Conservation (phyloP, 2,888 invertebrate genomes). For the Baronia brevicornis region DNA sequence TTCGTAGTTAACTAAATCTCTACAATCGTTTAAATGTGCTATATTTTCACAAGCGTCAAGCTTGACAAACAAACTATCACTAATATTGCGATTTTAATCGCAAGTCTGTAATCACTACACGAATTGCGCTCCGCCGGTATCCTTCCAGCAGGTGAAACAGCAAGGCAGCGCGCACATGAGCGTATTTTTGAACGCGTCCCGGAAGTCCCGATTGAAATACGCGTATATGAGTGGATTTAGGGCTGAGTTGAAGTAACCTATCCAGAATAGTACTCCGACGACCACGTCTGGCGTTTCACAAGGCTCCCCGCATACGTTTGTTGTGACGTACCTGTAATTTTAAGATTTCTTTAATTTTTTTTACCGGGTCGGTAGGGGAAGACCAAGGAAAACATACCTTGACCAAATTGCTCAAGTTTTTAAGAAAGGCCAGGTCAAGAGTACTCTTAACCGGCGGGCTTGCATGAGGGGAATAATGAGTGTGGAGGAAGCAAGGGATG, state of each 20-base stretch:
- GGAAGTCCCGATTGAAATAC: slow-evolving; percentile 96
- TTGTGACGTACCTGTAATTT: slow-evolving; percentile 88
- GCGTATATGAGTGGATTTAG: slow-evolving; percentile 97
- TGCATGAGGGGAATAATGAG: too few relatives aligned
- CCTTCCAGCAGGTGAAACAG: slow-evolving; percentile 85
- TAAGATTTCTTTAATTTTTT: too few relatives aligned
- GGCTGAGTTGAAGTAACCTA: slow-evolving; percentile 97
- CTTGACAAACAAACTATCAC: background rate
- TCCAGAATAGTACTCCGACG: slow-evolving; percentile 95
- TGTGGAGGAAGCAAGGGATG: too few relatives aligned
- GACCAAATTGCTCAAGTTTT: too few relatives aligned
- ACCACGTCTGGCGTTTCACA: slow-evolving; percentile 91
- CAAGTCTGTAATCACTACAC: slow-evolving; percentile 51
- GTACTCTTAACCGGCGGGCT: too few relatives aligned
- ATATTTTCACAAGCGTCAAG: background rate
- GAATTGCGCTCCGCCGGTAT: slow-evolving; percentile 74
- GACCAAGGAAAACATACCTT: too few relatives aligned
- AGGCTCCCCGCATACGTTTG: slow-evolving; percentile 86
- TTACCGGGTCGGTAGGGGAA: too few relatives aligned
- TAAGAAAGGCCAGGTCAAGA: too few relatives aligned
- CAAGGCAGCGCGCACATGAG: slow-evolving; percentile 90
- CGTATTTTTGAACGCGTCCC: slow-evolving; percentile 96
- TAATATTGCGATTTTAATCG: background rate
- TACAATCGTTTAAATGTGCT: background rate
- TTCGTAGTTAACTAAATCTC: too few relatives aligned